Base-by-base conservation (phyloP, 2,888 invertebrate genomes). In the Podabrus alpinus region DNA sequence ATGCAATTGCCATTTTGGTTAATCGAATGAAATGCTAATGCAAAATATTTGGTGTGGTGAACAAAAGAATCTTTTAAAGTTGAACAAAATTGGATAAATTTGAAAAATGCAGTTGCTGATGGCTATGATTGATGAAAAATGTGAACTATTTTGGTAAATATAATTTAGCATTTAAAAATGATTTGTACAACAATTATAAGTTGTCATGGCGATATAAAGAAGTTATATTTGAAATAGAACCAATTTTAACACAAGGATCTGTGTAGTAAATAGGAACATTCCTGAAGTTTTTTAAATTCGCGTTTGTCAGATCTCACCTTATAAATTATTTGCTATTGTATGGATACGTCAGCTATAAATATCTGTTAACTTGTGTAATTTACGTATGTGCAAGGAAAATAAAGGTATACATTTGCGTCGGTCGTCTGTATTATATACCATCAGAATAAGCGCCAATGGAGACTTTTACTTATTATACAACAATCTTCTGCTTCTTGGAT, bases 251-350 rank as follows among this genome's bases (percentile, higher is more conserved):
- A 79, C 80, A 83, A 83, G 83, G 82, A 82, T 84, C 81, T 81
- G 81, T 80, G 83, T 82, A 83, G 85, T 83, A 84, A 85, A 85
- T 83, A 84, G 84, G 83, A 83, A 83, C 85, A 86, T 86, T 86
- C 86, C 81, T 77, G 71, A 79, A 83, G 84, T 83, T 86, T 86
- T 85, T 85, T 83, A 86, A 86, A 86, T 86, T 86, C 85, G 85
- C 82, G 85, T 85, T 84, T 85, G 86, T 86, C 86, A 85, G 86
- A 85, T 86, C 85, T 86, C 86, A 86, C 86, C 86, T 86, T 85
- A 86, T 86, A 86, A 86, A 86, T 86, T 85, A 86, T 86, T 85
- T 85, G 83, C 84, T 84, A 86, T 86, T 85, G 85, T 86, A 84
- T 83, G 80, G 83, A 80, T 81, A 81, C 81, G 78, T 80, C 77